Percentiles rank a stretch among this genome's conserved stretches.
These are phyloP conservation scores for Zaprionus tsacasi DNA, from an alignment of 1,140 invertebrate genomes.

Conservation along the genomic window DNA sequence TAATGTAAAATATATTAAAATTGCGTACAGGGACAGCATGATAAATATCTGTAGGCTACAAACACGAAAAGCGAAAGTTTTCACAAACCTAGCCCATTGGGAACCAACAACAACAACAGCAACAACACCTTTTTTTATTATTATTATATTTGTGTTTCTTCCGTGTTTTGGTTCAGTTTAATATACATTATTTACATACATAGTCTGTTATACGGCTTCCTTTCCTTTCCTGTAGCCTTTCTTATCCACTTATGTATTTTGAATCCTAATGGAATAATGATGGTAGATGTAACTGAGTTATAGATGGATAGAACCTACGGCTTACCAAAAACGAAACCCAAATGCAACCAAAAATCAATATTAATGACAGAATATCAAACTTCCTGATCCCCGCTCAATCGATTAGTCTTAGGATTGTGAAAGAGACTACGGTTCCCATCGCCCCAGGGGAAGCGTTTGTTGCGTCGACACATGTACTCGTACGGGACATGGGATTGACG, in stretches of 20 bases:
- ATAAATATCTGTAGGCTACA: constrained; percentile 19
- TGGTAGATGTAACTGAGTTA: not conserved
- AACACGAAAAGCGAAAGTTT: constrained; percentile 35
- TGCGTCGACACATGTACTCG: constrained; percentile 89
- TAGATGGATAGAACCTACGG: not conserved
- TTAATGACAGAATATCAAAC: constrained; percentile 23
- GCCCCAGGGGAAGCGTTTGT: constrained; percentile 93
- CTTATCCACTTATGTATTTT: not conserved
- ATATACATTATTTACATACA: constrained; percentile 3
- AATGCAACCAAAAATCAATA: constrained; percentile 1
- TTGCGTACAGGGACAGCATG: constrained; percentile 35
- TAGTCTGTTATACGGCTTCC: not conserved
- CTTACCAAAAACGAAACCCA: constrained; percentile 1
- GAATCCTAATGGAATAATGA: not conserved
- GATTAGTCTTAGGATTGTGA: constrained; percentile 89
- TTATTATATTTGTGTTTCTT: not conserved
- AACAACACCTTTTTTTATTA: not conserved
- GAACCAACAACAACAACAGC: not conserved
- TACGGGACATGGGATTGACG: constrained; percentile 88
- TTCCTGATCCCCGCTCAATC: constrained; percentile 92
- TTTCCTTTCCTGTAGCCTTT: not conserved
- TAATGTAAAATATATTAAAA: constrained; percentile 25
- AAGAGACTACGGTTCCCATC: constrained; percentile 92
- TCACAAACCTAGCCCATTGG: not conserved
- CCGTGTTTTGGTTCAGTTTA: constrained; percentile 17